These are phyloP conservation scores for Suncus etruscus DNA, from an alignment of 2,113 vertebrate genomes.

Conservation along the genomic window DNA sequence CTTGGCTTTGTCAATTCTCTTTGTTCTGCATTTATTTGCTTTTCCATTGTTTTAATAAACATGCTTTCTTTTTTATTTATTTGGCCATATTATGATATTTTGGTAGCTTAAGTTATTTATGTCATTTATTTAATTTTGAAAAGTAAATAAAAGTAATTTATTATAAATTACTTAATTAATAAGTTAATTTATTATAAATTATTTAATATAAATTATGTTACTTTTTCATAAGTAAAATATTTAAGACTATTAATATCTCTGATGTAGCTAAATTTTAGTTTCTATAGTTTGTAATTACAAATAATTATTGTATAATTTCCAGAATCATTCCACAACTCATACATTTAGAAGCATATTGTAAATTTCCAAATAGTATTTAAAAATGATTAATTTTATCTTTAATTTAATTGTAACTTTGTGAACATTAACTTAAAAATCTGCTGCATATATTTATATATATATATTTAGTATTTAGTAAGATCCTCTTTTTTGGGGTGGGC, in stretches of 20 bases:
- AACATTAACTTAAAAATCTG: not conserved
- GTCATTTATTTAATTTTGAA: no score
- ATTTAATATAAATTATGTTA: no score
- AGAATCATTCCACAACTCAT: not conserved
- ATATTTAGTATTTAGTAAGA: no score
- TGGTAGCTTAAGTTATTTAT: not conserved
- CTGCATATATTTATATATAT: no score
- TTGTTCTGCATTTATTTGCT: not conserved
- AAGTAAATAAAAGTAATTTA: no score
- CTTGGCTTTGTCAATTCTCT: conserved; percentile 17
- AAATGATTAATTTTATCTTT: conserved; percentile 2
- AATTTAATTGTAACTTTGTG: not conserved
- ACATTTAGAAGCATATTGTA: conserved; percentile 7
- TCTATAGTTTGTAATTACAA: not conserved
- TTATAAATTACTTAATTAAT: no score
- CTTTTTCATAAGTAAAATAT: not conserved
- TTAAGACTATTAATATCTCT: not conserved
- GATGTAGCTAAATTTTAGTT: not conserved
- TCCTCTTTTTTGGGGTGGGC: no score
- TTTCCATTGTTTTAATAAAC: not conserved
- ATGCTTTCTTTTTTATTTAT: not conserved
- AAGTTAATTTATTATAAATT: no score
- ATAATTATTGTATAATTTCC: not conserved
- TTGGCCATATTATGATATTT: not conserved
- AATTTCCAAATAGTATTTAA: not conserved